Conservation (phyloP, 2,888 invertebrate genomes). For the Drosophila mettleri region DNA sequence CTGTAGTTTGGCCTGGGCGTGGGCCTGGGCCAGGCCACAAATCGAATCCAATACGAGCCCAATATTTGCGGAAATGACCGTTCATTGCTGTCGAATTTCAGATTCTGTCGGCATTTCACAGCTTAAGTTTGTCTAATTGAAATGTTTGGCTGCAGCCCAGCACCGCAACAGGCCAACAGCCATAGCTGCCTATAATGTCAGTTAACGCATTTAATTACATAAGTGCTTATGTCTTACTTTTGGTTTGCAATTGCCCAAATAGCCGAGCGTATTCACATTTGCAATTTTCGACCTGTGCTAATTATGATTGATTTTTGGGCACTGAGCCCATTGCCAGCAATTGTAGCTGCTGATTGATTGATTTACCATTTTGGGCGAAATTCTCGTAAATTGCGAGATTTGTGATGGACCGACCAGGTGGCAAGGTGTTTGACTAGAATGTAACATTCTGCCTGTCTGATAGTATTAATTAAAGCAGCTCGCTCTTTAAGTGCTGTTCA, state of each 20-base stretch:
- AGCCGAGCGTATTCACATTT: neutral
- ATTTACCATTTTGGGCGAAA: slow-evolving; percentile 31
- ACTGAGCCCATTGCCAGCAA: slow-evolving; percentile 25
- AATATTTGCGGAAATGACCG: slow-evolving; percentile 61
- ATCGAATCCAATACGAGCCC: slow-evolving; percentile 2
- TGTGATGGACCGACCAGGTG: neutral
- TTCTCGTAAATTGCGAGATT: slow-evolving; percentile 17
- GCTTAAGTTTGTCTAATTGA: slow-evolving; percentile 78
- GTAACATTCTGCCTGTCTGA: slow-evolving; percentile 7
- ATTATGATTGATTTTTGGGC: slow-evolving; percentile 19
- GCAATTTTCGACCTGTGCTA: slow-evolving; percentile 1
- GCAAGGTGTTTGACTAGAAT: slow-evolving; percentile 1
- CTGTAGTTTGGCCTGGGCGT: neutral
- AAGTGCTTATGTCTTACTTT: slow-evolving; percentile 75
- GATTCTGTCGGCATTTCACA: slow-evolving; percentile 48
- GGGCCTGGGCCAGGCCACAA: slow-evolving; percentile 4
- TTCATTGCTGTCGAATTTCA: slow-evolving; percentile 67
- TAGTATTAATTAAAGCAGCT: slow-evolving; percentile 34
- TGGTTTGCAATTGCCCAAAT: slow-evolving; percentile 29
- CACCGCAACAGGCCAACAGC: too few relatives aligned
- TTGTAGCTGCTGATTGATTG: slow-evolving; percentile 43
- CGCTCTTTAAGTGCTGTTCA: slow-evolving; percentile 25
- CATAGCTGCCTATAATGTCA: slow-evolving; percentile 34
- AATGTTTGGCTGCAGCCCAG: slow-evolving; percentile 61
- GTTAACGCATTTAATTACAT: slow-evolving; percentile 79